Conservation (phyloP, 2,888 invertebrate genomes). For the Drosophila hamatofila region DNA sequence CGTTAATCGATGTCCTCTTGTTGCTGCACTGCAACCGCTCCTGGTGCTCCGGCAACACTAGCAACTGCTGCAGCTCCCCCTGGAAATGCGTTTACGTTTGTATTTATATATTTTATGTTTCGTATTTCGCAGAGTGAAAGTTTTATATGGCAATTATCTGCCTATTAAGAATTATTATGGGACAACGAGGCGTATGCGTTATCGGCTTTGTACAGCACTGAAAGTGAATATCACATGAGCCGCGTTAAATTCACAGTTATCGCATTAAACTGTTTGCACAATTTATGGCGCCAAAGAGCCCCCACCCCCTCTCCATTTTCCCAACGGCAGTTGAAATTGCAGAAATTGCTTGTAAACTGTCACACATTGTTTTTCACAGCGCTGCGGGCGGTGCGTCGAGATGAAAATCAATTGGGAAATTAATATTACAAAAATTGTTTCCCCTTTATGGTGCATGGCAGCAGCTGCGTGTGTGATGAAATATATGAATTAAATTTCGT, state of each 20-base stretch:
- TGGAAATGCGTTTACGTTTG: slow-evolving; percentile 38
- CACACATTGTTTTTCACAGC: slow-evolving; percentile 30
- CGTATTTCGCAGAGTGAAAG: slow-evolving; percentile 1
- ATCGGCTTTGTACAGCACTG: slow-evolving; percentile 44
- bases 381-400: slow-evolving; percentile 8
- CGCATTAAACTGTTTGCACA: slow-evolving; percentile 35
- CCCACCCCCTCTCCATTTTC: neutral
- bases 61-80: slow-evolving; percentile 84
- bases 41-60: slow-evolving; percentile 84
- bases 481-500: neutral
- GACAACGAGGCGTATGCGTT: slow-evolving; percentile 53
- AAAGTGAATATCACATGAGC: slow-evolving; percentile 45
- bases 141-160: slow-evolving; percentile 50
- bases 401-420: slow-evolving; percentile 18
- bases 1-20: slow-evolving; percentile 84
- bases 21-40: slow-evolving; percentile 84
- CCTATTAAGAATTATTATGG: slow-evolving; percentile 54
- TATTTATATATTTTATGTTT: neutral
- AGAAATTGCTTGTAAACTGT: slow-evolving; percentile 42
- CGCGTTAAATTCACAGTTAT: slow-evolving; percentile 40
- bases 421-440: slow-evolving; percentile 13
- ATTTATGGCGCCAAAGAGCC: slow-evolving; percentile 25
- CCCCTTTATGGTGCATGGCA: slow-evolving; percentile 1
- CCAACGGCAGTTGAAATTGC: slow-evolving; percentile 8
- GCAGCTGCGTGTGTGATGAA: slow-evolving; percentile 1